Evolutionary conservation across 2,888 invertebrate species (phyloP).

Genomic region (Macroteleia sp.): DNA sequence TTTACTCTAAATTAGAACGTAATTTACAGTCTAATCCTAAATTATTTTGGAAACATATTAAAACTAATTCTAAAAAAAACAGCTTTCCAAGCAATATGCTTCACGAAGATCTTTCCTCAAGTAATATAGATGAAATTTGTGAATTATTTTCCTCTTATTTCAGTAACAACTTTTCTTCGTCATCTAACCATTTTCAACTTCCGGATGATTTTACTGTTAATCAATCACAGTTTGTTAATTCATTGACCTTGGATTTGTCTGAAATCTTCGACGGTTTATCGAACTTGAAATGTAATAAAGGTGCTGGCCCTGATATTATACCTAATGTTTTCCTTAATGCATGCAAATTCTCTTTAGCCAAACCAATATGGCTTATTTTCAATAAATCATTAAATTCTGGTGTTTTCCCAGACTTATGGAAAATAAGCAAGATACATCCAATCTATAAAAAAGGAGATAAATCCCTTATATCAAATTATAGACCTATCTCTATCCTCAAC

Average conservation of each 20-base stretch:
- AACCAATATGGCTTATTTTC: not conserved
- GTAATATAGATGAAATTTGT: not conserved
- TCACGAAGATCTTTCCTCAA: not conserved
- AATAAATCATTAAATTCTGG: not conserved
- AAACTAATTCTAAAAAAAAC: not conserved
- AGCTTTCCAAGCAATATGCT: not conserved
- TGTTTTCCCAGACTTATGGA: not conserved
- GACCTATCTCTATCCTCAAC: too few relatives aligned
- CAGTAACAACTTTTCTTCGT: not conserved
- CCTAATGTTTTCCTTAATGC: not conserved
- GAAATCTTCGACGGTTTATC: not conserved
- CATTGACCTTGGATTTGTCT: not conserved
- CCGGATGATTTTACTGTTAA: too few relatives aligned
- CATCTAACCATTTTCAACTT: too few relatives aligned
- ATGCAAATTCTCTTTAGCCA: not conserved
- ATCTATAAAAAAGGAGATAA: too few relatives aligned
- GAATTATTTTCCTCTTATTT: not conserved
- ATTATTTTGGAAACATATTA: not conserved
- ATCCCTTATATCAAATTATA: too few relatives aligned
- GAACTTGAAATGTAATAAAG: not conserved
- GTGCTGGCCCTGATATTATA: slow-evolving; percentile 9
- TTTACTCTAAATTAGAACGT: not conserved
- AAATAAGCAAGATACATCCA: slow-evolving; percentile 1
- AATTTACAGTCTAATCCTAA: not conserved
- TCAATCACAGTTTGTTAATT: not conserved